Conservation (phyloP, 2,888 invertebrate species). For the Rhingia rostrata region DNA sequence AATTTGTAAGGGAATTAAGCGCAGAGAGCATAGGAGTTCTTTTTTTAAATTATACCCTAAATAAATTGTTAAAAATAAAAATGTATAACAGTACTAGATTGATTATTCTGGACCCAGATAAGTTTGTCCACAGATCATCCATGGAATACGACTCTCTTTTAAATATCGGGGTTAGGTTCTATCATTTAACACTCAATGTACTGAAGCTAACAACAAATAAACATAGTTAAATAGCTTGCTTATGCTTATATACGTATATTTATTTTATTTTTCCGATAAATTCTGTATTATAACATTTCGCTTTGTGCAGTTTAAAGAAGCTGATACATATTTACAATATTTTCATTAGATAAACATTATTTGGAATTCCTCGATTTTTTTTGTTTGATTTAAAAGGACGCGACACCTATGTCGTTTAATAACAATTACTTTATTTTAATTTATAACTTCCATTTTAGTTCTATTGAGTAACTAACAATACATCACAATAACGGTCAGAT, state of each 20-base stretch:
- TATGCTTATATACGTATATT: not conserved
- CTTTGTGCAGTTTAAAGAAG: constrained; percentile 45
- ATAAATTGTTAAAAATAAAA: too few relatives aligned
- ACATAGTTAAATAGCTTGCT: not conserved
- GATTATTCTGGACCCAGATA: too few relatives aligned
- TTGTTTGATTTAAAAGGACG: constrained; percentile 27
- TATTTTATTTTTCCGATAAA: not conserved
- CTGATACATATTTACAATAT: constrained; percentile 46
- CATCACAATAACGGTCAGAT: constrained; percentile 56
- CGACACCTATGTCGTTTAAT: constrained; percentile 27
- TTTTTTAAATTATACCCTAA: too few relatives aligned
- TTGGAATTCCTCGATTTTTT: constrained; percentile 4
- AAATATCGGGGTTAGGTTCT: too few relatives aligned
- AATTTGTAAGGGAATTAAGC: too few relatives aligned
- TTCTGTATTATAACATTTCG: constrained; percentile 27
- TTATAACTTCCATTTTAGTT: not conserved
- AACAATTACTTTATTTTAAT: constrained; percentile 13
- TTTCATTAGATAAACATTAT: constrained; percentile 16
- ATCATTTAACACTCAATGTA: too few relatives aligned
- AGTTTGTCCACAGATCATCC: too few relatives aligned
- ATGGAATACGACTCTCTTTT: too few relatives aligned
- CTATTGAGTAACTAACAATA: constrained; percentile 47
- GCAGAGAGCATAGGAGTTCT: too few relatives aligned
- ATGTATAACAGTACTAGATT: too few relatives aligned
- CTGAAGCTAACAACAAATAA: too few relatives aligned